These are phyloP conservation scores for Okapia johnstoni DNA, from an alignment of 2,113 vertebrate species.

Conservation along the genomic window DNA sequence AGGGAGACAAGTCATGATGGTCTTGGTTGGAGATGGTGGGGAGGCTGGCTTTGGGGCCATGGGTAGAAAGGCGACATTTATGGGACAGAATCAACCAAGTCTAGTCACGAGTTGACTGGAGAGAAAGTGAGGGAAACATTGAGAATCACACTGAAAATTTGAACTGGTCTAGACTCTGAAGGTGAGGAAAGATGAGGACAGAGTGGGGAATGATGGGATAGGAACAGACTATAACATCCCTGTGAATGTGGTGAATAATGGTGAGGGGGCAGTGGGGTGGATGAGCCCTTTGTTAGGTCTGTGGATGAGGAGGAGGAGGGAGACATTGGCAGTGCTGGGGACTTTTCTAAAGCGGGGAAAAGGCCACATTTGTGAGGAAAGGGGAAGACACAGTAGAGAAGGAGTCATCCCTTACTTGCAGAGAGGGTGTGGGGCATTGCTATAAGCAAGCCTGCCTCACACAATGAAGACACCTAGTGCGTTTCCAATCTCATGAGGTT, in stretches of 20 bases:
- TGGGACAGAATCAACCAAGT: background rate
- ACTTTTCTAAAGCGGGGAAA: background rate
- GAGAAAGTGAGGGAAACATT: background rate
- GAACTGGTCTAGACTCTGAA: background rate
- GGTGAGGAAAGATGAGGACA: accelerated
- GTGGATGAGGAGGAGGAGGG: background rate
- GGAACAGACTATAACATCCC: accelerated
- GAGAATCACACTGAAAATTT: background rate
- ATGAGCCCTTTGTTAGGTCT: background rate
- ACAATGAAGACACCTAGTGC: accelerated
- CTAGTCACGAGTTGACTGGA: background rate
- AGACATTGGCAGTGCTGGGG: background rate
- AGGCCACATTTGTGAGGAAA: background rate
- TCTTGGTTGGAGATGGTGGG: accelerated
- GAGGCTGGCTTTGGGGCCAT: background rate
- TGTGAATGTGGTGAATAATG: accelerated
- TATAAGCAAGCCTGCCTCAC: accelerated
- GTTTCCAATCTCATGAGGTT: background rate
- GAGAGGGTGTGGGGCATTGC: background rate
- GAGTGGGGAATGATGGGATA: accelerated
- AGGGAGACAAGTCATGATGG: accelerated
- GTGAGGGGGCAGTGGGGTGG: background rate
- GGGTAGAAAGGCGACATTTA: background rate
- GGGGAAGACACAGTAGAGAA: accelerated
- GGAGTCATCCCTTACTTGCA: accelerated